These are phyloP conservation scores for Gymnopithys bicolor DNA, from an alignment of 2,797 vertebrate species.

Conservation along the genomic window DNA sequence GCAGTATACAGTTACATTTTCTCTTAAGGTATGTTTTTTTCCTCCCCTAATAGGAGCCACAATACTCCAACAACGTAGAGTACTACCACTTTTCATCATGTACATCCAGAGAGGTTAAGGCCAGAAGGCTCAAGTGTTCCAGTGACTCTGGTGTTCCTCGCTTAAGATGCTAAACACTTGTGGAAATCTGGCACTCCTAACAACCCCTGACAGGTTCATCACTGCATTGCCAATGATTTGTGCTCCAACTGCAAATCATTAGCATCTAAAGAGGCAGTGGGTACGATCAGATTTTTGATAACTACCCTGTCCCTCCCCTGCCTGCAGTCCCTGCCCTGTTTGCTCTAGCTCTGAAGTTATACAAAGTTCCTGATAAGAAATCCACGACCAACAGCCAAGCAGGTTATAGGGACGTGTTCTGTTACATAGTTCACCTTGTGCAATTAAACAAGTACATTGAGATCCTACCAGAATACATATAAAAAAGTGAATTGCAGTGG, in stretches of 20 bases:
- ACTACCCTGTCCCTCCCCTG: background rate
- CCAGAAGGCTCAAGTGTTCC: background rate
- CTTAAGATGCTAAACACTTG: background rate
- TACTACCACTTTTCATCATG: background rate
- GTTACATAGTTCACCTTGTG: background rate
- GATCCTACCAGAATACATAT: fast-evolving
- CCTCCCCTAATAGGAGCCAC: fast-evolving
- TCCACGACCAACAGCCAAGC: fast-evolving
- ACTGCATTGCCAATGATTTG: background rate
- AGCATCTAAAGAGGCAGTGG: background rate
- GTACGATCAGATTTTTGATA: background rate
- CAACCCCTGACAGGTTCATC: background rate
- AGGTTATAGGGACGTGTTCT: background rate
- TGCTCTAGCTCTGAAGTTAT: background rate
- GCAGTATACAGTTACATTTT: background rate
- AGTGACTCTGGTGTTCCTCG: background rate
- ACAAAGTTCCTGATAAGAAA: background rate
- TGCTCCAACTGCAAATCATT: background rate
- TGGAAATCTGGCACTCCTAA: background rate
- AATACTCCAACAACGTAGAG: background rate
- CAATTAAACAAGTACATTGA: background rate
- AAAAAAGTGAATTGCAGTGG: background rate
- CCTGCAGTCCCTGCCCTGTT: background rate
- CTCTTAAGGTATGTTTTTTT: background rate
- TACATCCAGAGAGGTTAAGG: background rate